A percentile compares a stretch with the other conserved stretches of the same genome.
phyloP scores from a whole-genome alignment of 2,113 vertebrate species.

The Tetrao urogallus region DNA sequence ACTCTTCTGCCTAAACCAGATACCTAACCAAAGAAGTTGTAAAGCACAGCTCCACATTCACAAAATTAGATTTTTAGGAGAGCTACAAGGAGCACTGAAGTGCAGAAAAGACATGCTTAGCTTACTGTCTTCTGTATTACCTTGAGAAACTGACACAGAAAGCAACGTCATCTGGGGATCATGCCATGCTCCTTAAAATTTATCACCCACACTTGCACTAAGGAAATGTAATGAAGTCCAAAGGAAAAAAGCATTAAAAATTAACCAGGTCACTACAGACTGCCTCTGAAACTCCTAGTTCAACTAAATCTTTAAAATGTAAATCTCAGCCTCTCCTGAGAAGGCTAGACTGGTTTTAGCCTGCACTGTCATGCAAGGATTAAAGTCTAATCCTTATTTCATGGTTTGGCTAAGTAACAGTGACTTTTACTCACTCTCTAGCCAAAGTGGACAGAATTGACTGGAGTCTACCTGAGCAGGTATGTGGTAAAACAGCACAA shows the following conservation, averaged over 20 bases:
- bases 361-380: not conserved
- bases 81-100: not conserved
- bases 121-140: not conserved
- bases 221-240: not conserved
- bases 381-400: not conserved
- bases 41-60: not conserved
- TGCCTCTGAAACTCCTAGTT: not conserved
- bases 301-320: not conserved
- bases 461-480: not conserved
- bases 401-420: not conserved
- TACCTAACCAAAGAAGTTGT: not conserved
- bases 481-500: not conserved
- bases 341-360: not conserved
- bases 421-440: not conserved
- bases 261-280: not conserved
- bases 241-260: not conserved
- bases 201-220: not conserved
- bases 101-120: not conserved
- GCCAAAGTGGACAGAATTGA: accelerated
- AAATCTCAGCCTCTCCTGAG: not conserved
- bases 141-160: not conserved
- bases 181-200: not conserved
- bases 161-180: not conserved
- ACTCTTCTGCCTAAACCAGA: not conserved
- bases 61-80: not conserved